Percentiles rank a stretch among this genome's conserved stretches.
Evolutionary conservation across 2,888 invertebrate species (phyloP).

Genomic region (Alcis repandata): DNA sequence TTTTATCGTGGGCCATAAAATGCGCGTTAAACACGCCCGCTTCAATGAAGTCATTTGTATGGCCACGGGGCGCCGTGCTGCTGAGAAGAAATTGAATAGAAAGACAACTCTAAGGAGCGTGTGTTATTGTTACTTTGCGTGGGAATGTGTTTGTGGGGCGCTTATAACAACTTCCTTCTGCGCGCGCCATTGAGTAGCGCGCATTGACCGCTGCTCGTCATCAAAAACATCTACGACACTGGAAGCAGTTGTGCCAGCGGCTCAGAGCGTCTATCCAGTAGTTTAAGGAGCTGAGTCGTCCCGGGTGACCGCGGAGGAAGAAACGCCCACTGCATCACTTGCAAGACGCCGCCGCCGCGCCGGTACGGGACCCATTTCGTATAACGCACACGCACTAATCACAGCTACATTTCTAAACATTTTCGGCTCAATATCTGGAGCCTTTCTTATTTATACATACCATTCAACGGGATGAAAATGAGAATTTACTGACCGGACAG

Average conservation of each 20-base stretch:
- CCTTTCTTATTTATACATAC: conserved; percentile 11
- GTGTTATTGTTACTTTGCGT: neutral
- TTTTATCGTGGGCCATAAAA: conserved; percentile 20
- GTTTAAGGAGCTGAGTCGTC: too few species aligned
- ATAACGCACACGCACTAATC: neutral
- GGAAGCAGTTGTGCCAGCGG: too few species aligned
- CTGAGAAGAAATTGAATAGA: neutral
- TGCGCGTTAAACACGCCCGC: conserved; percentile 1
- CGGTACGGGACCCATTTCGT: too few species aligned
- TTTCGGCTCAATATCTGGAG: neutral
- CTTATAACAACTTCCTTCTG: too few species aligned
- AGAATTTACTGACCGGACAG: neutral
- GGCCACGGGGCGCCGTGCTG: conserved; percentile 11
- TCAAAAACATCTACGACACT: too few species aligned
- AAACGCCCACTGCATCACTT: too few species aligned
- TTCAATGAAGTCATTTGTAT: conserved; percentile 25
- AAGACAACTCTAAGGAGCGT: neutral
- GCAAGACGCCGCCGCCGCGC: too few species aligned
- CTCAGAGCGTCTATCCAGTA: too few species aligned
- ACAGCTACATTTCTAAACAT: neutral
- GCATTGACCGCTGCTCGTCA: too few species aligned
- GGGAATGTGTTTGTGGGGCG: too few species aligned
- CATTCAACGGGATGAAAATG: conserved; percentile 12
- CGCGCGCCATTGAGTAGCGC: too few species aligned
- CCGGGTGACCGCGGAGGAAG: too few species aligned